Evolutionary conservation across 2,797 vertebrate species (phyloP).

Genomic region (Enteromius fasciolatus): DNA sequence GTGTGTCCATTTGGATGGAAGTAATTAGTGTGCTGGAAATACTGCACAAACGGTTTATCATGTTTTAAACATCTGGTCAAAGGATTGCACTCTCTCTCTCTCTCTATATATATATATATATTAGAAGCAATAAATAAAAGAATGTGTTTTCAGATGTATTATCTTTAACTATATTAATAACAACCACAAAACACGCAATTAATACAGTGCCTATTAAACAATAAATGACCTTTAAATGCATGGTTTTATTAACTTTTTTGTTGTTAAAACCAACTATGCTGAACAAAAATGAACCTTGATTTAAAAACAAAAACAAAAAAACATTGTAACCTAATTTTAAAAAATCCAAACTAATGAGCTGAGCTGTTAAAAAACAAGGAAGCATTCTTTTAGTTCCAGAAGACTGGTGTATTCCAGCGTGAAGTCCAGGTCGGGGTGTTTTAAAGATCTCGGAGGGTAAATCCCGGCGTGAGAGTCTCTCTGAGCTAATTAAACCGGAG

Average conservation of each 20-base stretch:
- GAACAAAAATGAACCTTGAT: not conserved
- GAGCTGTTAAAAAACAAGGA: not conserved
- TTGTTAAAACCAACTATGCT: not conserved
- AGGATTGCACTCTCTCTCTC: not conserved
- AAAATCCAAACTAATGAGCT: not conserved
- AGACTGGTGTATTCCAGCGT: not conserved
- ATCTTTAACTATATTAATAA: not conserved
- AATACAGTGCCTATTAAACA: no score
- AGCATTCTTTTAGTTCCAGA: not conserved
- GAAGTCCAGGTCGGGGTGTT: not conserved
- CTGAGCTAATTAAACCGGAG: slow-evolving; percentile 75
- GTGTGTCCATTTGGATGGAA: slow-evolving; percentile 2
- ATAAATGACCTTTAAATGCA: not conserved
- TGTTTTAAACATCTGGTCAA: slow-evolving; percentile 26
- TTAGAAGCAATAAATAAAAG: not conserved
- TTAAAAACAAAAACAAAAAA: not conserved
- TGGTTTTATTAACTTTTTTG: not conserved
- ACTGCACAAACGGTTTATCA: not conserved
- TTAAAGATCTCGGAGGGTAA: not conserved
- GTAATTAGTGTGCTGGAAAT: not conserved
- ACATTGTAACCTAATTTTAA: not conserved
- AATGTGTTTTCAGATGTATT: not conserved
- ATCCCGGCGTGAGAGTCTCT: slow-evolving; percentile 30
- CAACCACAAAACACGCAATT: not conserved
- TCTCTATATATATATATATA: slow-evolving; percentile 3